Evolutionary conservation across 1,140 invertebrate genomes (phyloP).

Genomic region (Lasioglossum baleicum): DNA sequence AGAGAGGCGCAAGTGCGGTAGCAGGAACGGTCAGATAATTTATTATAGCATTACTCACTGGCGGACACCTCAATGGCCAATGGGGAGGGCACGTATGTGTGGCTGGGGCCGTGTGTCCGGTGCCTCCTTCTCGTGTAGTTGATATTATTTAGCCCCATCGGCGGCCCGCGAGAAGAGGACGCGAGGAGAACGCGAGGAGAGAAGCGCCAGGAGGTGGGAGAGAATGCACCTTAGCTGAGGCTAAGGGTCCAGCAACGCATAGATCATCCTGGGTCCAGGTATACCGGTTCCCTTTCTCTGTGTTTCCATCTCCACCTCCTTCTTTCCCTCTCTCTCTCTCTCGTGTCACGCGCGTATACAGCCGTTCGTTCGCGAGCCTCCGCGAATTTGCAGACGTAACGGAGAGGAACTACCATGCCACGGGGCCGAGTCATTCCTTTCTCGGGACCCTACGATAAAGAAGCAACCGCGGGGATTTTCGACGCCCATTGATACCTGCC

Average conservation of each 20-base stretch:
- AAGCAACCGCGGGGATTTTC: conserved; percentile 7
- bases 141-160: conserved; percentile 72
- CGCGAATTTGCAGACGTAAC: conserved; percentile 34
- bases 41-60: conserved; percentile 76
- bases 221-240: conserved; percentile 47
- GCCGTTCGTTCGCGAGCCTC: conserved; percentile 7
- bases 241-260: conserved; percentile 41
- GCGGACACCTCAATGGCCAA: conserved; percentile 76
- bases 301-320: too few relatives aligned
- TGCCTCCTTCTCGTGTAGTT: conserved; percentile 58
- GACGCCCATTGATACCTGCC: conserved; percentile 26
- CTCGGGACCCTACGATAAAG: not conserved
- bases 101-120: conserved; percentile 57
- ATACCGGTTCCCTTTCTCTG: conserved; percentile 47
- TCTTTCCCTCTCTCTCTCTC: too few relatives aligned
- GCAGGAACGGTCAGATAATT: conserved; percentile 70
- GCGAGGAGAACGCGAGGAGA: not conserved
- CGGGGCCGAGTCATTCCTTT: not conserved
- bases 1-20: conserved; percentile 61
- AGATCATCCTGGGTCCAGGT: conserved; percentile 49
- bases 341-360: conserved; percentile 41
- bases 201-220: conserved; percentile 33
- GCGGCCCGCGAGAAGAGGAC: conserved; percentile 7
- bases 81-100: conserved; percentile 61
- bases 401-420: not conserved